Conservation (phyloP, 2,113 vertebrate genomes). For the Orcinus orca region DNA sequence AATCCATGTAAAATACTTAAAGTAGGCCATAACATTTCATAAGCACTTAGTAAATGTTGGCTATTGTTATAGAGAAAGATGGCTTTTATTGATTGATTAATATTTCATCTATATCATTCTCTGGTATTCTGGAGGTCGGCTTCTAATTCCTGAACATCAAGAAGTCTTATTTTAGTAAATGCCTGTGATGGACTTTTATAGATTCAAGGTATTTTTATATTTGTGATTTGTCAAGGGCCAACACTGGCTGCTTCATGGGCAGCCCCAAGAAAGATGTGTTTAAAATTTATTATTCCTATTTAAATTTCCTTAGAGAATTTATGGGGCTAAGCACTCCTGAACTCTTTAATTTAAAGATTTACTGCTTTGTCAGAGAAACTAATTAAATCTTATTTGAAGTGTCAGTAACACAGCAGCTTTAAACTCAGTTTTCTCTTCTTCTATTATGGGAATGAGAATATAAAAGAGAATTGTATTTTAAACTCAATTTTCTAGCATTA, state of each 20-base stretch:
- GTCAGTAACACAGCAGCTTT: conserved; percentile 60
- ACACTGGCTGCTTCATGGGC: conserved; percentile 41
- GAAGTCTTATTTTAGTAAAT: conserved; percentile 35
- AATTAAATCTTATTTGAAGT: conserved; percentile 77
- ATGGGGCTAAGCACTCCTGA: conserved; percentile 60
- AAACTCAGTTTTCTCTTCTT: conserved; percentile 59
- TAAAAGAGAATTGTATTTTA: conserved; percentile 56
- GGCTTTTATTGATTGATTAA: not conserved
- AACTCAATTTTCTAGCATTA: conserved; percentile 60
- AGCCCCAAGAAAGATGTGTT: conserved; percentile 46
- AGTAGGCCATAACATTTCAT: not conserved
- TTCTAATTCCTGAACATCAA: not conserved
- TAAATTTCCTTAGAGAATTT: conserved; percentile 70
- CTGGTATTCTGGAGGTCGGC: not conserved
- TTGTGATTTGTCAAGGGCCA: conserved; percentile 39
- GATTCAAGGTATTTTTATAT: conserved; percentile 43
- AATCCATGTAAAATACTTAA: not conserved
- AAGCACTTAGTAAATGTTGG: not conserved
- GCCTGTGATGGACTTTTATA: not conserved
- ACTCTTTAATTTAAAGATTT: conserved; percentile 78
- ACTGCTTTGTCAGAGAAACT: conserved; percentile 72
- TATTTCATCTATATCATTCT: not conserved
- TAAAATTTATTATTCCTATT: conserved; percentile 65
- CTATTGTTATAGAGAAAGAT: not conserved
- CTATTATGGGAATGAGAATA: conserved; percentile 52